phyloP scores from a whole-genome alignment of 1,140 invertebrate genomes.

The Zaprionus nigranus region DNA sequence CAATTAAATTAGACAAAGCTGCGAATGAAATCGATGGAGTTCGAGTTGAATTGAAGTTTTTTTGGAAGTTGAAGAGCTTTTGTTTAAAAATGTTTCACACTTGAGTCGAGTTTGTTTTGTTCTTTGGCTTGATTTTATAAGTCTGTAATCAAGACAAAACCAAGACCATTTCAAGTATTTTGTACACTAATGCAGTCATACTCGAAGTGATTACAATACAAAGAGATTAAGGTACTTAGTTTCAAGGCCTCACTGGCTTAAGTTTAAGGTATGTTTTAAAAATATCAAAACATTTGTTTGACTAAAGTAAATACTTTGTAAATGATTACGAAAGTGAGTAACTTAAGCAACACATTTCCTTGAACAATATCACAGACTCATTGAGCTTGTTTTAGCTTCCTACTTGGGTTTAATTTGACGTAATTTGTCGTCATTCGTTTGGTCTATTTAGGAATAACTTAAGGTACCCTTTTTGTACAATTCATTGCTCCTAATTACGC shows the following conservation, averaged over 20 bases:
- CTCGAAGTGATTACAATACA: neutral
- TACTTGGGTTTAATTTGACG: constrained; percentile 6
- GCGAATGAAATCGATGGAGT: constrained; percentile 23
- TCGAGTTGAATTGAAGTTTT: neutral
- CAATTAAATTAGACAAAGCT: constrained; percentile 63
- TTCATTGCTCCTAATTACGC: constrained; percentile 31
- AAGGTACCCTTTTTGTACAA: constrained; percentile 10
- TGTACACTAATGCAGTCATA: neutral
- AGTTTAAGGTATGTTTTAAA: neutral
- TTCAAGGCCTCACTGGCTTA: neutral
- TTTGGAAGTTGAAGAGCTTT: neutral
- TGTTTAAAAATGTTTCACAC: constrained; percentile 7
- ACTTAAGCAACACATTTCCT: neutral
- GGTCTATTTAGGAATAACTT: neutral
- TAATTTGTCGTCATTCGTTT: constrained; percentile 2
- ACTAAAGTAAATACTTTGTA: neutral
- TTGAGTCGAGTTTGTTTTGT: constrained; percentile 12
- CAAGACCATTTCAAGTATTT: neutral
- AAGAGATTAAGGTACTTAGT: neutral
- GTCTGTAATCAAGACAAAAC: neutral
- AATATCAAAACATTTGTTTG: neutral
- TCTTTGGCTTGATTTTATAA: too few species aligned
- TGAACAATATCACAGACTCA: too few species aligned
- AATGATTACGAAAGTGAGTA: neutral
- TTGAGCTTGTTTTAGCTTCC: neutral